Base-by-base conservation (phyloP, 2,113 vertebrate genomes). In the Chamaetylas fuelleborni region DNA sequence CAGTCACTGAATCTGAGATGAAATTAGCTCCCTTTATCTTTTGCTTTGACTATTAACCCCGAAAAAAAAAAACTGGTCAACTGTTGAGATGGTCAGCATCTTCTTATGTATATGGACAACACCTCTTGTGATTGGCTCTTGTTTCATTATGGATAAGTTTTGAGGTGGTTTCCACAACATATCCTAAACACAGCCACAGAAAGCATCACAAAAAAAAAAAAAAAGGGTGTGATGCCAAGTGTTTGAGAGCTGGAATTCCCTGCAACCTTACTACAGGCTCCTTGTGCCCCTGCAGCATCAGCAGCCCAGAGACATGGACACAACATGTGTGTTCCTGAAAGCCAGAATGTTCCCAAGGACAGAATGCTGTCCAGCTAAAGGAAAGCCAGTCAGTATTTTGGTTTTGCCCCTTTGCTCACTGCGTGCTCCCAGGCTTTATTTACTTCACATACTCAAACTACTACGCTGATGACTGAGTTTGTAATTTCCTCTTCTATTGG, bases 321-420 rank as follows among this genome's bases (percentile, higher is more conserved):
- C 22, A 9, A 5, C 0, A 0, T 2, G 2, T 17, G 58, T 67
- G 11, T 20, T 54, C 51, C 61, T 17, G 12, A n/a, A 11, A 92
- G 71, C 42, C 61, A 48, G 23, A 48, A 48, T 48, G 47, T 24
- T 48, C 47, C 47, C 47, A 24, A 48, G 23, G 23, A 48, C 23
- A 48, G 23, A 80, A 69, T 38, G 26, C 62, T 28, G 17, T 10
- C 40, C 54, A 48, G 0, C 0, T 7, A 26, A 81, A 70, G 19
- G 86, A 47, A 69, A 82, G 57, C 20, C 51, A 10, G 12, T 78
- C 57, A 38, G 14, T 29, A 64, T 67, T 64, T 47, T 69, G 40
- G 1, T 78, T 81, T 65, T 20, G 25, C 34, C 14, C 26, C 25
- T 81, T 74, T 66, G 56, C 26, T 82, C 45, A 22, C 8, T 65